These are phyloP conservation scores for Aplidium turbinatum DNA, from an alignment of 23 tunicate species.

Conservation along the genomic window DNA sequence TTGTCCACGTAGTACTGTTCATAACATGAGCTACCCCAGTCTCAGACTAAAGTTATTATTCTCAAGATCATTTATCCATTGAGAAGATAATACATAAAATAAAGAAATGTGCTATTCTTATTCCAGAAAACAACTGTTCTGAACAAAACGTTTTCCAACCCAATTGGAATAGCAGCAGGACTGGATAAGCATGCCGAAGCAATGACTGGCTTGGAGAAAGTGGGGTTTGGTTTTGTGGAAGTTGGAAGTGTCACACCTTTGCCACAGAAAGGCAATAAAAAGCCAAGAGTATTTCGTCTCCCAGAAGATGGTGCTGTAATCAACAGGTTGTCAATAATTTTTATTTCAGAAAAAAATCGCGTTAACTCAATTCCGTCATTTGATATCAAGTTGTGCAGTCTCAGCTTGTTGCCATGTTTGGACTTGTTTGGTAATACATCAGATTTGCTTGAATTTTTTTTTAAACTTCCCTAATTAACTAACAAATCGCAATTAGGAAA, in stretches of 20 bases:
- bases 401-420: too few relatives aligned
- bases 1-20: too few relatives aligned
- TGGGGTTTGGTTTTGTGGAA: conserved; percentile 93
- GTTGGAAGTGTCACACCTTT: conserved; percentile 89
- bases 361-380: too few relatives aligned
- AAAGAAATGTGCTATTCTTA: neutral
- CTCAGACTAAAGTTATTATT: too few relatives aligned
- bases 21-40: too few relatives aligned
- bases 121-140: conserved; percentile 42
- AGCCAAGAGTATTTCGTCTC: conserved; percentile 85
- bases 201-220: conserved; percentile 62
- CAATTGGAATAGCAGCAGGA: conserved; percentile 95
- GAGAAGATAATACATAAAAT: neutral
- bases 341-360: too few relatives aligned
- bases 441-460: too few relatives aligned
- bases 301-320: conserved; percentile 85
- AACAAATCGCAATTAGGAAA: too few relatives aligned
- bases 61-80: neutral
- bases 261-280: conserved; percentile 76
- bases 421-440: too few relatives aligned
- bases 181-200: conserved; percentile 96
- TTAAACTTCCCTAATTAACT: too few relatives aligned
- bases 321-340: conserved; percentile 53
- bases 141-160: conserved; percentile 64
- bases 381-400: too few relatives aligned